Conservation (phyloP, 1,140 invertebrate genomes). For the Yoshiicerus persimilis region DNA sequence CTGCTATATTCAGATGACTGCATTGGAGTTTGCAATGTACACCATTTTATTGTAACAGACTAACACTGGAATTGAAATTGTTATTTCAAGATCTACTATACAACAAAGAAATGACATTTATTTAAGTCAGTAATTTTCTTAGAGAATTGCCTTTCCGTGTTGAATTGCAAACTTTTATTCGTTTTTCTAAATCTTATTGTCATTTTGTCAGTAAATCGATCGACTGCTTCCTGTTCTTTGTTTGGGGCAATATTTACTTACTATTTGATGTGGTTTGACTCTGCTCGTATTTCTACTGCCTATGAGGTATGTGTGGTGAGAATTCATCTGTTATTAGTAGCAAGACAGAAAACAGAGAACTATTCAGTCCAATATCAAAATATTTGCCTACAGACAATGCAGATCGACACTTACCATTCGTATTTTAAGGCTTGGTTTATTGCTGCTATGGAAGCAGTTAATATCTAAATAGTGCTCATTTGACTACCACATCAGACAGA, state of each 20-base stretch:
- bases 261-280: neutral
- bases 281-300: neutral
- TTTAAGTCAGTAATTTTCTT: neutral
- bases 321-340: neutral
- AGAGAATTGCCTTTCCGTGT: neutral
- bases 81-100: too few relatives aligned
- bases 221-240: neutral
- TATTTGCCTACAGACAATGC: neutral
- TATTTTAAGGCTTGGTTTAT: too few relatives aligned
- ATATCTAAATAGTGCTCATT: too few relatives aligned
- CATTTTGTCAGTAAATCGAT: neutral
- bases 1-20: too few relatives aligned
- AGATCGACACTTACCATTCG: neutral
- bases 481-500: too few relatives aligned
- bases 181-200: neutral
- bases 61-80: too few relatives aligned
- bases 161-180: neutral
- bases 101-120: too few relatives aligned
- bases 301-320: neutral
- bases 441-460: too few relatives aligned
- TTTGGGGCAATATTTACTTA: neutral
- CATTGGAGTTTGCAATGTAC: too few relatives aligned
- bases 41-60: too few relatives aligned
- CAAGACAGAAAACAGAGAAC: neutral
- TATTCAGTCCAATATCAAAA: neutral